Evolutionary conservation across 2,113 vertebrate genomes (phyloP), one percentile per base, ranked within the genome.

Genomic region (Odocoileus virginianus): DNA sequence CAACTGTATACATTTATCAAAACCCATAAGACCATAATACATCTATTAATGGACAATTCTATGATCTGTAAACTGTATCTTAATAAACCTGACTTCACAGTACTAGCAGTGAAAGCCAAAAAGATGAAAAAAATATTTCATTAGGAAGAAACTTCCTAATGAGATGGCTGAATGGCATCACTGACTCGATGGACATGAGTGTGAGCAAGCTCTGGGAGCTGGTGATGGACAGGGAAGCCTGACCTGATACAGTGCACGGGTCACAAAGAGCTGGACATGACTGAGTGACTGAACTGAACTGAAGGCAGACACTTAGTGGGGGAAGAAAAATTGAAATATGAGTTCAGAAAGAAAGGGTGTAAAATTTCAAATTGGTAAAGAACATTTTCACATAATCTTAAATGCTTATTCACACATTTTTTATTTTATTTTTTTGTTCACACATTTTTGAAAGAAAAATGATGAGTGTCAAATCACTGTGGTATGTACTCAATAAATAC

Each of bases 391-490:
- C 43, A 76, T 60, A 43, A n/a, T 64, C 84, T 93, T 61, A 90
- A 95, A 87, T 23, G 87, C 81, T 89, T 91, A 10, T 60, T 95
- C 83, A 89, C 21, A 87, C 25, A 79, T 92, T 89, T 91, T 85
- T 71, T 36, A 2, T 71, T 40, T 36, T 74, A 40, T 58, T 27
- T 71, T 71, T 23, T 71, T 93, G 30, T 71, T 95, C 84, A 89
- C 25, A 87, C 40, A 87, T 84, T 89, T 91, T 47, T 87, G 40
- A 96, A 83, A 84, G 88, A 47, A 85, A 96, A 92, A 92, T 58
- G n/a, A 81, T 47, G 54, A 82, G 30, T 64, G 60, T 92, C 76
- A 79, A 86, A 89, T 95, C 84, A 89, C 50, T 54, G 33, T 74
- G 54, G 30, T 74, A 67, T 82, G 90, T 82, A 82, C 90, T 93